Percentiles rank a stretch among this genome's conserved stretches.
Conservation (phyloP, 1,140 invertebrate species). For the Drosophila murphyi region DNA sequence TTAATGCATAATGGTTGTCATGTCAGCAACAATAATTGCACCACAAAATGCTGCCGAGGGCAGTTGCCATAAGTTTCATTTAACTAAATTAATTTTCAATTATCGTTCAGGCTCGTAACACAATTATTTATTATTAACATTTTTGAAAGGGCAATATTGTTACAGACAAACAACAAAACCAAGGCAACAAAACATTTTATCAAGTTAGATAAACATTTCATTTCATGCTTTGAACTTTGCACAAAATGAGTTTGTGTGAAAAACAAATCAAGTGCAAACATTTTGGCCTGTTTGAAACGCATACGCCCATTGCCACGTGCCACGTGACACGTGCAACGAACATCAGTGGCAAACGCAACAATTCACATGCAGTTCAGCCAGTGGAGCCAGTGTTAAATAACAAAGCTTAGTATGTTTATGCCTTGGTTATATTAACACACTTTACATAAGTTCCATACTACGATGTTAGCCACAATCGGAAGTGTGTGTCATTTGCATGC, state of each 20-base stretch:
- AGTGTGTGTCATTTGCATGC: constrained; percentile 62
- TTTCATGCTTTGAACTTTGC: background rate
- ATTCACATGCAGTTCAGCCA: constrained; percentile 12
- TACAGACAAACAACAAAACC: background rate
- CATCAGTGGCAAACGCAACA: background rate
- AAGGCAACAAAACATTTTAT: constrained; percentile 7
- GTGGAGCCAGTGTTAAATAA: background rate
- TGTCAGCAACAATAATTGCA: constrained; percentile 11
- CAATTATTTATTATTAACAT: constrained; percentile 28
- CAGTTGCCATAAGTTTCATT: constrained; percentile 10
- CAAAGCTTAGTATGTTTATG: constrained; percentile 1
- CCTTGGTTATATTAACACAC: constrained; percentile 1
- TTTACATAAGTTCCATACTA: constrained; percentile 19
- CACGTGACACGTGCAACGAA: background rate
- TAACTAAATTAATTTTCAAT: constrained; percentile 64
- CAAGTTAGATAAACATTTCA: constrained; percentile 18
- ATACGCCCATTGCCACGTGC: constrained; percentile 13
- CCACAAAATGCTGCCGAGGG: constrained; percentile 9
- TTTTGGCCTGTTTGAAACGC: background rate
- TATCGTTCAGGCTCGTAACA: constrained; percentile 37
- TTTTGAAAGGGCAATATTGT: constrained; percentile 39
- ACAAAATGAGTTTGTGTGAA: background rate
- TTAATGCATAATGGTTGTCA: constrained; percentile 46
- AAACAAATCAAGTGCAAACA: constrained; percentile 16
- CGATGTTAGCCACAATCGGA: constrained; percentile 37